These are phyloP conservation scores for Takifugu ocellatus DNA, from an alignment of 2,797 vertebrate genomes.

Conservation along the genomic window DNA sequence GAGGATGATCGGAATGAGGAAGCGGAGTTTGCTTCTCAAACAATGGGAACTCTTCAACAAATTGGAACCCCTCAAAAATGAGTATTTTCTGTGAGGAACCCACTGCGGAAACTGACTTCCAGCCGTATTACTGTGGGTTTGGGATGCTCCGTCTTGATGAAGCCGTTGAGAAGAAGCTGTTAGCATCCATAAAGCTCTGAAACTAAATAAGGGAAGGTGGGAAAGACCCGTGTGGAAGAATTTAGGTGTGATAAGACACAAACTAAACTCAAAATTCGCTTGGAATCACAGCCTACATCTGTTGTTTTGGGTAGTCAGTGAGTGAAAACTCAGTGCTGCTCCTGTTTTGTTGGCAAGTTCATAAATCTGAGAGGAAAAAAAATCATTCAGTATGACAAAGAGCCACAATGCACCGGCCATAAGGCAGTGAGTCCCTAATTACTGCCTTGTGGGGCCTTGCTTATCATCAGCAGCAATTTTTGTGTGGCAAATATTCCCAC, in stretches of 20 bases:
- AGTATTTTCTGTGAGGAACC: too few relatives aligned
- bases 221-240: too few relatives aligned
- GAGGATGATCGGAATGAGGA: neutral
- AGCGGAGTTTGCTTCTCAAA: constrained; percentile 5
- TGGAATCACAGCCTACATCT: too few relatives aligned
- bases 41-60: neutral
- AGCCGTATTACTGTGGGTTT: too few relatives aligned
- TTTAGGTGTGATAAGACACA: too few relatives aligned
- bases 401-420: constrained; percentile 55
- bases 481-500: constrained; percentile 73
- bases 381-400: constrained; percentile 64
- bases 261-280: too few relatives aligned
- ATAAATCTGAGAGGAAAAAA: constrained; percentile 46
- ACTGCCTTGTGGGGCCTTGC: constrained; percentile 66
- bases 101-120: too few relatives aligned
- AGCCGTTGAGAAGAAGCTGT: neutral
- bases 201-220: too few relatives aligned
- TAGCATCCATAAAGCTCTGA: constrained; percentile 1
- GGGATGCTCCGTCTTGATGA: too few relatives aligned
- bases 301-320: too few relatives aligned
- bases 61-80: neutral
- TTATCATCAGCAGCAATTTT: constrained; percentile 73
- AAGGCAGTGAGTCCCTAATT: constrained; percentile 65
- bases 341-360: constrained; percentile 40
- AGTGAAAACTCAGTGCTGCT: constrained; percentile 3